These are phyloP conservation scores for Parnassius glacialis DNA, from an alignment of 2,888 invertebrate genomes.

Conservation along the genomic window DNA sequence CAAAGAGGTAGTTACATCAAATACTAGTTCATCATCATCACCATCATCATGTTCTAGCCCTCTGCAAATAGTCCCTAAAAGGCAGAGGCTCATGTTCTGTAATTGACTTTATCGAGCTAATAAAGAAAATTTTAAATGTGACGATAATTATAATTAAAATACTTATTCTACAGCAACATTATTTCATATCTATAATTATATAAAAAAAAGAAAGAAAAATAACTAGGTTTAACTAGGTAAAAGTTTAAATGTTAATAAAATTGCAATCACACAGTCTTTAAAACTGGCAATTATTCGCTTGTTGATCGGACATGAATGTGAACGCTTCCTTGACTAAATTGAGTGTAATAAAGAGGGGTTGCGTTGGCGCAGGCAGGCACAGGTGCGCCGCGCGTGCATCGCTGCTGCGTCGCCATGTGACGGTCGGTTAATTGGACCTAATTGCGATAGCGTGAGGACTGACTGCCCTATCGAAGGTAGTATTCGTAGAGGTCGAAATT, in stretches of 20 bases:
- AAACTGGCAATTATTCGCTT: constrained; percentile 56
- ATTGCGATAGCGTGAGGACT: constrained; percentile 50
- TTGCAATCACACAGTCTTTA: constrained; percentile 40
- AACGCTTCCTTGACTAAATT: constrained; percentile 69
- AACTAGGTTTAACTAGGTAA: neutral
- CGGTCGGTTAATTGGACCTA: constrained; percentile 54
- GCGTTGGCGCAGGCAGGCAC: constrained; percentile 50
- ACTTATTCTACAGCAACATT: too few relatives aligned
- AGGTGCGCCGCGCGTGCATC: constrained; percentile 67
- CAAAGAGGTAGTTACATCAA: too few relatives aligned
- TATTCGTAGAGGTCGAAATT: neutral
- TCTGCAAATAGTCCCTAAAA: too few relatives aligned
- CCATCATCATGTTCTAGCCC: too few relatives aligned
- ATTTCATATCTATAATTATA: too few relatives aligned
- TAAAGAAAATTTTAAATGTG: too few relatives aligned
- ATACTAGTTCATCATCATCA: too few relatives aligned
- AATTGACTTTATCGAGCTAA: too few relatives aligned
- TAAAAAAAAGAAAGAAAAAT: too few relatives aligned
- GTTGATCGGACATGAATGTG: constrained; percentile 66
- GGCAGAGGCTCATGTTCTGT: too few relatives aligned
- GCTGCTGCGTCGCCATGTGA: constrained; percentile 35
- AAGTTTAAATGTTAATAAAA: constrained; percentile 20
- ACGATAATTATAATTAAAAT: too few relatives aligned
- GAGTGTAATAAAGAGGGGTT: constrained; percentile 68
- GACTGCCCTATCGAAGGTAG: neutral